Evolutionary conservation across 1,140 invertebrate genomes (phyloP), one percentile per base, ranked within the genome.

Genomic region (Plutomurus gul): DNA sequence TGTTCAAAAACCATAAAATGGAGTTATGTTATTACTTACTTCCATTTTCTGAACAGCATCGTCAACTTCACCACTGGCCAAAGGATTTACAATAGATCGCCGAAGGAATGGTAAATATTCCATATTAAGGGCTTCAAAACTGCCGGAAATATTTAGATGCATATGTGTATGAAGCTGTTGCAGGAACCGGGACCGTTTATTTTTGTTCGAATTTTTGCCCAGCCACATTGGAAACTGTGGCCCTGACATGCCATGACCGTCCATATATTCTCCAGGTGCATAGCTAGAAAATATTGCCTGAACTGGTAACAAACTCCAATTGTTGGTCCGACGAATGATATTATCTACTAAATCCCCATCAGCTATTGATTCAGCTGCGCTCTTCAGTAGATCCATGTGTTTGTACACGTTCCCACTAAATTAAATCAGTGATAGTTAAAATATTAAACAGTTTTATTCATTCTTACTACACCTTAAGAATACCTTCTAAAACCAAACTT

Each of bases 221-320:
- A 99, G 90, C 96, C 97, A 99, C 20, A 89, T 86, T 4, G 98
- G 97, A 87, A 99, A 99, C 84, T 93, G 91, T 10, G 97, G 93
- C 88, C 93, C 92, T 0, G 89, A 89, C 3, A 87, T 56, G 8
- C 22, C 96, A 86, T 84, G 92, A 88, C 1, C 97, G 96, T 92
- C 89, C 90, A 99, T 91, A 36, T 91, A 87, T 83, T 93, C 90
- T 0, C 96, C 95, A 0, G 98, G 98, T 51, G 99, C 88, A 22
- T 98, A 94, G 75, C 94, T 95, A 16, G 94, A 92, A 87, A 93
- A 97, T 85, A 97, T 92, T 1, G 96, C 96, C 88, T 98, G 94
- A 10, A 91, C 88, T 13, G 97, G 95, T 11, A 99, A 86, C n/a
- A 99, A 88, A 60, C 90, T 91, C 98, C 98, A 99, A 56, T 92